These are phyloP conservation scores for Patagioenas fasciata DNA, from an alignment of 2,113 vertebrate genomes.

Conservation along the genomic window DNA sequence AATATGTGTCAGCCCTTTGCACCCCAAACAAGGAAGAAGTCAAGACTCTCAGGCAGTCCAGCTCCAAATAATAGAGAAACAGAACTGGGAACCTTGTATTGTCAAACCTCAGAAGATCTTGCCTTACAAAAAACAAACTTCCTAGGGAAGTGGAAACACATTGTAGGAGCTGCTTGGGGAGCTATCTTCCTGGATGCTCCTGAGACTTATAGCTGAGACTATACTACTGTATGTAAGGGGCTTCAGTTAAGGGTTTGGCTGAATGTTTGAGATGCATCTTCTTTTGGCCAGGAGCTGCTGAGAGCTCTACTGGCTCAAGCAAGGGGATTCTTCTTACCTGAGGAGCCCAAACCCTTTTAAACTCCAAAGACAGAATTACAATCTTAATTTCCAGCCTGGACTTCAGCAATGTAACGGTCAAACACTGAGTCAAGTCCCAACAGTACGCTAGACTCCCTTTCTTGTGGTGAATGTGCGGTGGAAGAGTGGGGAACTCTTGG, in stretches of 20 bases:
- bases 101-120: not conserved
- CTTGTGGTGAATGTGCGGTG: not conserved
- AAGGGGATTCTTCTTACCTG: not conserved
- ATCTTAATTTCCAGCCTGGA: not conserved
- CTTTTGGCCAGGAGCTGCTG: not conserved
- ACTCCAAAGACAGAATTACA: not conserved
- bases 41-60: not conserved
- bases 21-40: not conserved
- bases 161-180: not conserved
- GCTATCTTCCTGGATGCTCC: not conserved
- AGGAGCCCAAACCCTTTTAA: not conserved
- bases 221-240: fast-evolving
- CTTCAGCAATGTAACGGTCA: not conserved
- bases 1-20: not conserved
- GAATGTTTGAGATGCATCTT: not conserved
- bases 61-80: not conserved
- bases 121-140: not conserved
- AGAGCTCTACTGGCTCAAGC: not conserved
- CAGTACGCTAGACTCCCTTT: not conserved
- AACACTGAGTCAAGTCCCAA: not conserved
- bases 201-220: fast-evolving
- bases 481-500: not conserved
- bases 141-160: not conserved
- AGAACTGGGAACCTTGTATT: not conserved
- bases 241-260: not conserved